A percentile compares a stretch with the other conserved stretches of the same genome.
Conservation (phyloP, 1,140 invertebrate genomes). For the Drosophila persimilis region DNA sequence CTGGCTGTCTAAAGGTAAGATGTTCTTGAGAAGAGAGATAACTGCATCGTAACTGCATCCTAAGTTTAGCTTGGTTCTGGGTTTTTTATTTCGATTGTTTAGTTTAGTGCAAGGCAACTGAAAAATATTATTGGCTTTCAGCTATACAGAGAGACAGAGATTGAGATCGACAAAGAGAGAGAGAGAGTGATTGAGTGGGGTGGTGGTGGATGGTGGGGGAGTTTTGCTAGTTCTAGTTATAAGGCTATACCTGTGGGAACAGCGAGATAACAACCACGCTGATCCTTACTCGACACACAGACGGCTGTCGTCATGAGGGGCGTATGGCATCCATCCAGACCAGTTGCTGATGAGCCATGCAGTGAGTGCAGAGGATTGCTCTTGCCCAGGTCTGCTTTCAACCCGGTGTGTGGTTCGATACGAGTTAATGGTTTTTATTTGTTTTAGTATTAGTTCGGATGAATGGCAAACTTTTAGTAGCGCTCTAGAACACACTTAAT, state of each 20-base stretch:
- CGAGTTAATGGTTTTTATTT: slow-evolving; percentile 14
- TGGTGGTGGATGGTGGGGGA: neutral
- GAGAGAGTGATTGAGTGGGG: too few species aligned
- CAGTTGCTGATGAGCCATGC: slow-evolving; percentile 60
- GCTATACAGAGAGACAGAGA: slow-evolving; percentile 31
- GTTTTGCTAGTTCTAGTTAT: slow-evolving; percentile 22
- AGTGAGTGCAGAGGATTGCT: slow-evolving; percentile 59
- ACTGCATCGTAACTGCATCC: neutral
- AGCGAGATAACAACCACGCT: slow-evolving; percentile 90
- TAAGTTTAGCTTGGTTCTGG: slow-evolving; percentile 11
- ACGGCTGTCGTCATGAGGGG: slow-evolving; percentile 84
- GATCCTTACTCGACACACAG: slow-evolving; percentile 86
- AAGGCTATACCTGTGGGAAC: slow-evolving; percentile 86
- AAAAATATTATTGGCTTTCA: slow-evolving; percentile 26
- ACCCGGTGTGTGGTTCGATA: slow-evolving; percentile 15
- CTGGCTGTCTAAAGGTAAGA: neutral
- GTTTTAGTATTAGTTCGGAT: slow-evolving; percentile 48
- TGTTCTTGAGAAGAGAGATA: neutral
- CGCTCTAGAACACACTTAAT: slow-evolving; percentile 20
- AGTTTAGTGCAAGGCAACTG: slow-evolving; percentile 41
- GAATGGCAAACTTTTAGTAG: slow-evolving; percentile 61
- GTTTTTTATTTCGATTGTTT: slow-evolving; percentile 4
- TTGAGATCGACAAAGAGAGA: neutral
- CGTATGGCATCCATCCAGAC: slow-evolving; percentile 73
- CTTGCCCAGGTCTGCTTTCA: slow-evolving; percentile 62